phyloP scores from a whole-genome alignment of 2,797 vertebrate genomes.

The Sebastes vulpes region DNA sequence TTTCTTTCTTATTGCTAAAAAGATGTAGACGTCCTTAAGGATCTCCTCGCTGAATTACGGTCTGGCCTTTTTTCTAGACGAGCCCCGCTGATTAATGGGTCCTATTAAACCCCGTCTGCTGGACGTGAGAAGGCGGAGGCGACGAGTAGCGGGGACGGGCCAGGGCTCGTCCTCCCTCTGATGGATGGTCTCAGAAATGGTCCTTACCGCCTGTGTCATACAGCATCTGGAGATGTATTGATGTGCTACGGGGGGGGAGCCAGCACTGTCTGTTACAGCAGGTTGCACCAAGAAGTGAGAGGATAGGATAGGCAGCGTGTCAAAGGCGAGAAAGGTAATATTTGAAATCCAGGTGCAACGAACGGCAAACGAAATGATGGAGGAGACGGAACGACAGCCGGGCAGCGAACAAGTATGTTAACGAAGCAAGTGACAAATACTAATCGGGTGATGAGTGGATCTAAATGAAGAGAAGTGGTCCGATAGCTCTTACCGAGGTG shows the following conservation, averaged over 20 bases:
- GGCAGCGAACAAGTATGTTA: constrained; percentile 38
- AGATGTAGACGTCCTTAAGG: constrained; percentile 49
- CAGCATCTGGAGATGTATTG: constrained; percentile 75
- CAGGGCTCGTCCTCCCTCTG: constrained; percentile 56
- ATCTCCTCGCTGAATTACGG: constrained; percentile 48
- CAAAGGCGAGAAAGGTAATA: neutral
- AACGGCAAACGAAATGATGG: neutral
- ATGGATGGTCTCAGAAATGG: constrained; percentile 81
- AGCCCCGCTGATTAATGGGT: constrained; percentile 78
- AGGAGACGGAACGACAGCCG: neutral
- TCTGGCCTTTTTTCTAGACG: constrained; percentile 58
- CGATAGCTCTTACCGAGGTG: constrained; percentile 48
- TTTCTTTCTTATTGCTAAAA: constrained; percentile 20
- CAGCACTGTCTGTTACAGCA: constrained; percentile 23
- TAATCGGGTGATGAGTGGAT: constrained; percentile 64
- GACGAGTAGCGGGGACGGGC: constrained; percentile 52
- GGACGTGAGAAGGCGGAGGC: constrained; percentile 50
- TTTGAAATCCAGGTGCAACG: neutral
- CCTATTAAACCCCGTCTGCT: constrained; percentile 81
- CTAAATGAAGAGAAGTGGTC: constrained; percentile 68
- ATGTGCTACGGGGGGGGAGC: constrained; percentile 36
- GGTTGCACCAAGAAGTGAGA: constrained; percentile 35
- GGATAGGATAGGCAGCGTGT: neutral
- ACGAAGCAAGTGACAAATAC: constrained; percentile 51
- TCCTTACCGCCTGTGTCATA: constrained; percentile 78